Conservation (phyloP, 1,140 invertebrate genomes). For the Pantala flavescens region DNA sequence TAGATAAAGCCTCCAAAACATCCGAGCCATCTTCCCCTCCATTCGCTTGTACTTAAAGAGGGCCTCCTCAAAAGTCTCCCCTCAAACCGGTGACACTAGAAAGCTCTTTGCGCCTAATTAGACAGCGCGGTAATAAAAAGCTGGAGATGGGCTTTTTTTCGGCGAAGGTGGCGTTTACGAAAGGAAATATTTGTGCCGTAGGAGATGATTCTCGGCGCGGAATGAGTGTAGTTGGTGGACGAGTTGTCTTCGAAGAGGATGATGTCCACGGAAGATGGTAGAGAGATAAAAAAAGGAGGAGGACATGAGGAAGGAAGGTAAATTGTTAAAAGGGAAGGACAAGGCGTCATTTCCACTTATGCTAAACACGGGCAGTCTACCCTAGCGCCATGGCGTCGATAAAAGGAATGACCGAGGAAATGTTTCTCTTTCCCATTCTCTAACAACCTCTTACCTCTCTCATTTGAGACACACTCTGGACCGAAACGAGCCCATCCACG, state of each 20-base stretch:
- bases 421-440: neutral
- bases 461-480: neutral
- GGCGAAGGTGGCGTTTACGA: neutral
- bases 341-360: constrained; percentile 9
- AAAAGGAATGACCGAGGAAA: neutral
- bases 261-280: neutral
- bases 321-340: neutral
- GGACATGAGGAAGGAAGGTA: neutral
- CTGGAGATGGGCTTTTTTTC: neutral
- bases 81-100: neutral
- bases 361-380: neutral
- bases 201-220: neutral
- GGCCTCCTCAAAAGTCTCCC: neutral
- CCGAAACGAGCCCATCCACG: neutral
- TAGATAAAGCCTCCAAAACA: constrained; percentile 1
- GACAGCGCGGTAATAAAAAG: neutral
- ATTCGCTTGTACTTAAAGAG: too few species aligned
- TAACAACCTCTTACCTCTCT: neutral
- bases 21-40: neutral
- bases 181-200: neutral
- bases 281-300: neutral
- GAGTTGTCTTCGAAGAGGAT: too few species aligned
- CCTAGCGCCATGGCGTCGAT: constrained; percentile 1
- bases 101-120: constrained; percentile 9
- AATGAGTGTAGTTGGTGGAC: neutral